Base-by-base conservation (phyloP, 2,113 vertebrate genomes). In the Euleptes europaea region DNA sequence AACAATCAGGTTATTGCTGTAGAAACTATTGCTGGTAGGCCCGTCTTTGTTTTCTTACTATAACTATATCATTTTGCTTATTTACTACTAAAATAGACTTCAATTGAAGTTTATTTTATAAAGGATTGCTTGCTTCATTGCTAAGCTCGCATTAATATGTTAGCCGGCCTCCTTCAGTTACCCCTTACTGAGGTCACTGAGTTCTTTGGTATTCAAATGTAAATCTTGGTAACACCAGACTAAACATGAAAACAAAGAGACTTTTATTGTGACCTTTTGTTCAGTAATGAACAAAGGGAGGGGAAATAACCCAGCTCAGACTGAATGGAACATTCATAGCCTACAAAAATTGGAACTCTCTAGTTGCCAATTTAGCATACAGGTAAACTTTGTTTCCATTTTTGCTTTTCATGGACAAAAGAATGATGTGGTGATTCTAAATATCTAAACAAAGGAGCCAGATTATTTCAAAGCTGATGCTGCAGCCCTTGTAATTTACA, bases 381-480 rank as follows among this genome's bases (percentile, higher is more conserved):
- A 87, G 2, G 38, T 73, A 33, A 77, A 11, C 74, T 84, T 90
- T 78, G 4, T 28, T 87, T 78, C 63, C 40, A 40, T 28, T 88
- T 91, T 44, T 26, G 66, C 4, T 79, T 88, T 5, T 67, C 28
- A 33, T 87, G 47, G 83, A 90, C 80, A 85, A 70, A 87, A n/a
- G 63, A 80, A 72, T 67, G 3, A 5, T 31, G 49, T 83, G n/a
- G 40, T 67, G 60, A 44, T 11, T 84, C 21, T 54, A 81, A 3
- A 21, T 70, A 71, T 60, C 54, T 49, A 60, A 77, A 9, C 60
- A 11, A 47, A 7, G 2, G 13, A 69, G 47, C 4, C 67, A 63
- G 5, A 47, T 65, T 63, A 88, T 77, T n/a, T 65, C 2, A 57
- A 2, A 3, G 67, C 67, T 1, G 31, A 35, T 84, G 70, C 1